Evolutionary conservation across 2,888 invertebrate species (phyloP).

Genomic region (Scrobipalpa atriplicella): DNA sequence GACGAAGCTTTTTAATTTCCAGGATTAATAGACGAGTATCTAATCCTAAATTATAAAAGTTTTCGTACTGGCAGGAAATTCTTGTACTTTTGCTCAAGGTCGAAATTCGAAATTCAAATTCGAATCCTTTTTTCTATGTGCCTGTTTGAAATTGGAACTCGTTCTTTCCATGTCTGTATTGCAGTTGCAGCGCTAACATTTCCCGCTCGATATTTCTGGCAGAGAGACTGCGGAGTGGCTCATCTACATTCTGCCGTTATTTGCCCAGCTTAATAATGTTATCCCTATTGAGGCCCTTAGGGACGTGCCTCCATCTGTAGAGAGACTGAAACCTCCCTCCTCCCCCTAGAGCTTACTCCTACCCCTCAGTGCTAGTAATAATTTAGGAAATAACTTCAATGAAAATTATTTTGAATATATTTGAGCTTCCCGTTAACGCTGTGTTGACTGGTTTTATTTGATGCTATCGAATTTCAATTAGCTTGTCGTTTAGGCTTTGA

Average conservation of each 20-base stretch:
- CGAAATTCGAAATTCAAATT: background rate
- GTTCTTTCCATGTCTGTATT: conserved; percentile 39
- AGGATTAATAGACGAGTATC: background rate
- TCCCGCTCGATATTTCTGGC: conserved; percentile 73
- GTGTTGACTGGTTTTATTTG: background rate
- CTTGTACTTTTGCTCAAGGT: too few relatives aligned
- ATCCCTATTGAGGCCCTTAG: conserved; percentile 61
- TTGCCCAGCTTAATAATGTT: conserved; percentile 65
- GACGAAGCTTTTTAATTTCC: conserved; percentile 34
- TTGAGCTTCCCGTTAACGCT: background rate
- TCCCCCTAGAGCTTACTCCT: too few relatives aligned
- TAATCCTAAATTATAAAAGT: too few relatives aligned
- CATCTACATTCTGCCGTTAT: conserved; percentile 71
- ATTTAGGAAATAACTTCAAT: too few relatives aligned
- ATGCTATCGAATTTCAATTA: background rate
- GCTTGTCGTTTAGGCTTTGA: background rate
- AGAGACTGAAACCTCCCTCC: background rate
- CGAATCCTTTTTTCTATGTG: too few relatives aligned
- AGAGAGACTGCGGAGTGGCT: conserved; percentile 70
- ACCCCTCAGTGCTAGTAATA: too few relatives aligned
- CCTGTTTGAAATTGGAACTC: background rate
- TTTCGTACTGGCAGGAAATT: too few relatives aligned
- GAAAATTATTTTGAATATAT: background rate
- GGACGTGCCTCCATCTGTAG: conserved; percentile 34
- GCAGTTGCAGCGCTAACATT: conserved; percentile 64